phyloP scores from a whole-genome alignment of 2,888 invertebrate genomes.

The Macaria notata region DNA sequence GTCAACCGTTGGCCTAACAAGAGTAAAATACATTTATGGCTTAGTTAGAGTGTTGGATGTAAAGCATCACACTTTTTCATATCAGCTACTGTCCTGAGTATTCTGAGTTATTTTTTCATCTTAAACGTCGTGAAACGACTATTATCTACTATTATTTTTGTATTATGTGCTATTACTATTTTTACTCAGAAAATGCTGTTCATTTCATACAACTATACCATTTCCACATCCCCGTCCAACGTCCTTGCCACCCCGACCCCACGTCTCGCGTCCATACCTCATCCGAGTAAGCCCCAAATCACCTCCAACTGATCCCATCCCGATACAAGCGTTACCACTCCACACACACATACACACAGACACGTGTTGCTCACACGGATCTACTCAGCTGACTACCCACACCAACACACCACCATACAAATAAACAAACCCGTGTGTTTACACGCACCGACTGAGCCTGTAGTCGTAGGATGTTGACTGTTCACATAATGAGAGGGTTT shows the following conservation, averaged over 20 bases:
- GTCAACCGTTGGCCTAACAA: too few species aligned
- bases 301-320: conserved; percentile 25
- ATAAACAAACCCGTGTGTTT: conserved; percentile 56
- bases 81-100: too few species aligned
- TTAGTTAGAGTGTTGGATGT: too few species aligned
- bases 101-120: too few species aligned
- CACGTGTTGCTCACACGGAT: conserved; percentile 53
- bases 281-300: conserved; percentile 27
- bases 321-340: conserved; percentile 26
- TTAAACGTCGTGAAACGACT: too few species aligned
- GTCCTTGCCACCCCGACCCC: not conserved
- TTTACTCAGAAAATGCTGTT: too few species aligned
- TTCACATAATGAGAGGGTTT: conserved; percentile 71
- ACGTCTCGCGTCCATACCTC: conserved; percentile 19
- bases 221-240: too few species aligned
- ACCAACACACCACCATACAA: conserved; percentile 43
- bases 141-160: too few species aligned
- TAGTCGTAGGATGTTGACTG: conserved; percentile 59
- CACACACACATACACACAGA: conserved; percentile 40
- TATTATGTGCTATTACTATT: too few species aligned
- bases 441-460: conserved; percentile 45
- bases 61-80: too few species aligned
- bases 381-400: conserved; percentile 72
- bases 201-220: too few species aligned
- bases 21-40: too few species aligned